Percentiles rank a stretch among this genome's conserved stretches.
phyloP scores from a whole-genome alignment of 2,113 vertebrate species.

The Oreochromis niloticus region DNA sequence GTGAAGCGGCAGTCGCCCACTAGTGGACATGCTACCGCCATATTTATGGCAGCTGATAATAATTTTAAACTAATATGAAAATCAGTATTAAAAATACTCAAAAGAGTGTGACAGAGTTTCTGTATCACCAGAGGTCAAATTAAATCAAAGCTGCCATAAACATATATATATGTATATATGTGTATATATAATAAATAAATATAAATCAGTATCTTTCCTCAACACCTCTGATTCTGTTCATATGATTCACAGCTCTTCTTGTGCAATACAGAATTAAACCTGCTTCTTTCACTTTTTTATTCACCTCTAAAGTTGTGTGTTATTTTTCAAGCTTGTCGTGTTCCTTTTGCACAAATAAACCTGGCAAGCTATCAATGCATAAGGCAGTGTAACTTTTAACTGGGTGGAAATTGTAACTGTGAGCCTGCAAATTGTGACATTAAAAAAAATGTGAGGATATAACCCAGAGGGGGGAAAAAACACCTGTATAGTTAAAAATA shows the following conservation, averaged over 20 bases:
- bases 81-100: neutral
- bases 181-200: neutral
- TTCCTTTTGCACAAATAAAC: neutral
- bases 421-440: neutral
- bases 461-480: neutral
- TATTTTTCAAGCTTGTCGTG: neutral
- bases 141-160: neutral
- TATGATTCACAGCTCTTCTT: neutral
- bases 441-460: neutral
- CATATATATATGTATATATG: neutral
- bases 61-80: neutral
- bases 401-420: neutral
- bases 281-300: neutral
- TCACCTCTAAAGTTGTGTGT: neutral
- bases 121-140: neutral
- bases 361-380: neutral
- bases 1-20: slow-evolving; percentile 18
- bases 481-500: neutral
- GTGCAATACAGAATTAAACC: neutral
- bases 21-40: slow-evolving; percentile 30
- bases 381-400: neutral
- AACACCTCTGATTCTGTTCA: neutral
- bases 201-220: neutral
- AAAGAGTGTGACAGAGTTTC: neutral
- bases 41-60: neutral